Evolutionary conservation across 1,140 invertebrate species (phyloP), one percentile per base, ranked within the genome.

Genomic region (Cherax destructor): DNA sequence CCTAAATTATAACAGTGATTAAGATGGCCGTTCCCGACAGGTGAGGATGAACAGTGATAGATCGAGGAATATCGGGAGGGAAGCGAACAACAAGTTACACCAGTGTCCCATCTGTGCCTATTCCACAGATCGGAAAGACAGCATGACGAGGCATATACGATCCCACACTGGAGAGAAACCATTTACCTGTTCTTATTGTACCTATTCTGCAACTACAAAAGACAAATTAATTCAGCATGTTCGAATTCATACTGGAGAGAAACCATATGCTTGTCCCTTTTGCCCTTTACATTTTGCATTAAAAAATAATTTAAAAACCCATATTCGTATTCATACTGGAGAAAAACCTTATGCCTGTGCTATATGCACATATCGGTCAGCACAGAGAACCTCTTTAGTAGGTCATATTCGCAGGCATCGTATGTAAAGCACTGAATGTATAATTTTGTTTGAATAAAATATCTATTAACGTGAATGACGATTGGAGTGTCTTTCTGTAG

Each of bases 81-180:
- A 72, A 86, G 85, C 50, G 72, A 72, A 74, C 85, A 72, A 24
- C 85, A 86, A 86, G 85, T 74, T 86, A 50, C 85, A 86, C 24
- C 85, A 77, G 72, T 86, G 85, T 78, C 85, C 85, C 72, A 81
- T 79, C 78, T 88, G 86, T 81, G 24, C 80, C 24, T 80, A 88
- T 69, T 65, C 86, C 11, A 74, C 86, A 50, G 52, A 80, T 88
- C 81, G 86, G 79, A 88, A 88, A 80, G 86, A 88, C 79, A 61
- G 79, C 79, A 88, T 88, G 77, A 81, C 79, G 78, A 88, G 79
- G 47, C 86, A 88, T 52, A 81, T 88, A 47, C 61, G 86, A 30
- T 80, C 78, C 18, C 86, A 88, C 65, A 88, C 86, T 69, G 86
- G 86, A 81, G 86, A 88, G 72, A 88, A 88, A 69, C 86, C 86